A percentile compares a stretch with the other conserved stretches of the same genome.
These are phyloP conservation scores for Sturnus vulgaris DNA, from an alignment of 2,113 vertebrate genomes.

Conservation along the genomic window DNA sequence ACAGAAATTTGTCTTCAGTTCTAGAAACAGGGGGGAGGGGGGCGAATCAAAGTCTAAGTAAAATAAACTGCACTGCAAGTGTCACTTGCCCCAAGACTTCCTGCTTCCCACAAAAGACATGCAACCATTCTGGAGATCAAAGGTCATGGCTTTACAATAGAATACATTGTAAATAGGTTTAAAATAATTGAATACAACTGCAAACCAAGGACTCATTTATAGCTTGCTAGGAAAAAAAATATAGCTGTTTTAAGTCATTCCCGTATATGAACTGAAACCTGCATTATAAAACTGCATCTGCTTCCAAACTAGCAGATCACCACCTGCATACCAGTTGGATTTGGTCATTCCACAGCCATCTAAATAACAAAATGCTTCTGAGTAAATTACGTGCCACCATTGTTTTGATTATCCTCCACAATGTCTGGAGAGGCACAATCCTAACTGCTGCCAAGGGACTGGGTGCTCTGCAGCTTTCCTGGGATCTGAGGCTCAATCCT, in stretches of 20 bases:
- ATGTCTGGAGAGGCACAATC: background rate
- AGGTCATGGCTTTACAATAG: constrained; percentile 64
- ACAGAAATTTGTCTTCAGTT: constrained; percentile 74
- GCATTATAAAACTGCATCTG: constrained; percentile 63
- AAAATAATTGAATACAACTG: constrained; percentile 66
- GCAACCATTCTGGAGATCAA: constrained; percentile 49
- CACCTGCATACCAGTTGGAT: constrained; percentile 48
- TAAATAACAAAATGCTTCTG: constrained; percentile 39
- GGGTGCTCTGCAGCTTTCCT: background rate
- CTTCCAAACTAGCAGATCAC: constrained; percentile 34
- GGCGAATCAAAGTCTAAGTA: constrained; percentile 67
- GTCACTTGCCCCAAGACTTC: constrained; percentile 61
- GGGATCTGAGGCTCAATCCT: background rate
- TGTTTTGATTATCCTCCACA: constrained; percentile 18
- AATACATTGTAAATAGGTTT: constrained; percentile 69
- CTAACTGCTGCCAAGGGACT: background rate
- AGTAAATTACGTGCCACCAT: constrained; percentile 33
- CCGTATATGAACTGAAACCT: constrained; percentile 56
- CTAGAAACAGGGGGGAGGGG: constrained; percentile 32
- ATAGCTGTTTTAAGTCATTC: constrained; percentile 61
- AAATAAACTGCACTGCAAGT: constrained; percentile 65
- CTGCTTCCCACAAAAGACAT: constrained; percentile 70
- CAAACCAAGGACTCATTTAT: constrained; percentile 59
- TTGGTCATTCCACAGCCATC: constrained; percentile 41
- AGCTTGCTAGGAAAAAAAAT: constrained; percentile 48